Evolutionary conservation across 2,113 vertebrate species (phyloP).

Genomic region (Vimba vimba): DNA sequence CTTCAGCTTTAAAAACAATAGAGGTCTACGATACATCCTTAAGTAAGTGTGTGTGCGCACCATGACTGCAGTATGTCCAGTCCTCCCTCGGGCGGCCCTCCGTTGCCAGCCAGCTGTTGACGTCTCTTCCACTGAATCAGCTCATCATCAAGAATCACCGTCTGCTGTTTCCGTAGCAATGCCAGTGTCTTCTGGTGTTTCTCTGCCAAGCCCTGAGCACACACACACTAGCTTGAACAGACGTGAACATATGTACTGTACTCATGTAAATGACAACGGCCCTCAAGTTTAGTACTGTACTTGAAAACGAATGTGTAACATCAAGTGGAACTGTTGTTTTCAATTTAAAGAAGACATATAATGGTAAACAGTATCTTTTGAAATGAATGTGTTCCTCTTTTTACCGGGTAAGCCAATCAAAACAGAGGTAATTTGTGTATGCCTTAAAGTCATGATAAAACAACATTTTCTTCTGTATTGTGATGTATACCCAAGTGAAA

Average conservation of each 20-base stretch:
- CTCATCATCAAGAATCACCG: slow-evolving; percentile 93
- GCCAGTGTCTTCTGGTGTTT: slow-evolving; percentile 97
- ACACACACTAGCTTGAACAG: slow-evolving; percentile 26
- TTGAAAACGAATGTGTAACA: background rate
- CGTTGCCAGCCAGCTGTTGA: slow-evolving; percentile 95
- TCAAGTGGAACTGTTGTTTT: background rate
- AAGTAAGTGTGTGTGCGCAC: slow-evolving; percentile 68
- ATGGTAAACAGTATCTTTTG: background rate
- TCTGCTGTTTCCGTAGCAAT: slow-evolving; percentile 95
- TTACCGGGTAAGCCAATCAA: background rate
- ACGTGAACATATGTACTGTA: slow-evolving; percentile 3
- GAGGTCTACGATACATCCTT: background rate
- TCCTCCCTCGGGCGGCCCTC: slow-evolving; percentile 91
- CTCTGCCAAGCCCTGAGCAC: slow-evolving; percentile 86
- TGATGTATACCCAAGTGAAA: background rate
- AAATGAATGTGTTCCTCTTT: background rate
- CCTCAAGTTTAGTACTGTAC: background rate
- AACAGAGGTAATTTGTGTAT: background rate
- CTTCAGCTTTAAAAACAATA: background rate
- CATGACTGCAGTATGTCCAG: slow-evolving; percentile 94
- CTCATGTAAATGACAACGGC: background rate
- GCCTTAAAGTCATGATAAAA: background rate
- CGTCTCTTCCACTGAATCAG: slow-evolving; percentile 97
- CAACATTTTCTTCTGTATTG: background rate
- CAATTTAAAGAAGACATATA: background rate